These are phyloP conservation scores for Podocnemis expansa DNA, from an alignment of 2,113 vertebrate species.

Conservation along the genomic window DNA sequence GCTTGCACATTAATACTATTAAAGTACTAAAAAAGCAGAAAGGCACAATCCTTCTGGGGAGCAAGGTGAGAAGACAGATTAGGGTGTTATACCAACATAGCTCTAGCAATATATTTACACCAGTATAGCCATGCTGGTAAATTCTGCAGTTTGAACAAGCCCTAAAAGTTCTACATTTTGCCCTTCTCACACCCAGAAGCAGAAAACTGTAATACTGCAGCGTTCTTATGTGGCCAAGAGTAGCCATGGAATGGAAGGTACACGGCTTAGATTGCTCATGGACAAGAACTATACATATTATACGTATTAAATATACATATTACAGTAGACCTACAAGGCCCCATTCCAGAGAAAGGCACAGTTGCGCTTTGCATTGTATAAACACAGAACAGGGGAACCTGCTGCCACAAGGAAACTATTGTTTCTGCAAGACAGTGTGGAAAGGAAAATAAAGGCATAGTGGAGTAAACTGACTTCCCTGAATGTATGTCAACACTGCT, in stretches of 20 bases:
- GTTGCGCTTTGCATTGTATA: background rate
- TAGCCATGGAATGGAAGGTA: background rate
- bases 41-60: background rate
- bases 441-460: background rate
- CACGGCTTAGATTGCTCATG: background rate
- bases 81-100: background rate
- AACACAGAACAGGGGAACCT: background rate
- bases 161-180: background rate
- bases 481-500: too few relatives aligned
- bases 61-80: background rate
- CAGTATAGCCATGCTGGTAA: background rate
- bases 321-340: background rate
- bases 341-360: background rate
- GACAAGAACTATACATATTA: background rate
- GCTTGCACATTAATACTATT: background rate
- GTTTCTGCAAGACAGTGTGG: background rate
- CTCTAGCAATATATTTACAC: background rate
- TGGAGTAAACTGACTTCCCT: background rate
- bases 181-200: background rate
- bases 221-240: background rate
- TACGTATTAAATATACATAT: background rate
- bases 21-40: background rate
- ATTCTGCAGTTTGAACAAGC: background rate
- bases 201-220: background rate
- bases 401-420: background rate